These are phyloP conservation scores for Ecliptopera silaceata DNA, from an alignment of 2,888 invertebrate genomes.

Conservation along the genomic window DNA sequence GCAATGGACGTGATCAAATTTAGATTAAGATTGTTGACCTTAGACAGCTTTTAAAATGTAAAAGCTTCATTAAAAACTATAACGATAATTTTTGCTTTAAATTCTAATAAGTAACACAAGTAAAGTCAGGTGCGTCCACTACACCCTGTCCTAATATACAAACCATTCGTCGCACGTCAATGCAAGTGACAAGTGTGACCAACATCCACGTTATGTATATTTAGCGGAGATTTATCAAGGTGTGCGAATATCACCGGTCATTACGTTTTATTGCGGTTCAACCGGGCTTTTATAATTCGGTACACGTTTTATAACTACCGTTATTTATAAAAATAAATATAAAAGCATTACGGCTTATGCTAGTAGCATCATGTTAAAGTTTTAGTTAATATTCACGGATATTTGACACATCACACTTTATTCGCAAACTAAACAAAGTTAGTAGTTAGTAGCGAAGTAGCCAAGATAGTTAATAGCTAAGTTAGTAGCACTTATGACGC, in stretches of 20 bases:
- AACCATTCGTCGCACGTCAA: slow-evolving; percentile 43
- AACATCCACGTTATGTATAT: slow-evolving; percentile 46
- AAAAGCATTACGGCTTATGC: slow-evolving; percentile 13
- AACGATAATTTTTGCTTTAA: too few relatives aligned
- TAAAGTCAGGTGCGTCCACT: background rate
- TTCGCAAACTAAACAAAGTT: too few relatives aligned
- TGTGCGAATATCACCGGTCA: slow-evolving; percentile 19
- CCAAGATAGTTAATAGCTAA: too few relatives aligned
- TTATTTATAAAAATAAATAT: background rate
- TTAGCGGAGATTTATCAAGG: slow-evolving; percentile 26
- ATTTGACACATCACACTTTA: too few relatives aligned
- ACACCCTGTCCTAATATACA: background rate
- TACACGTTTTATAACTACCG: background rate
- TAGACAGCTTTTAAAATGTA: too few relatives aligned
- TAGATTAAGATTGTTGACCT: too few relatives aligned
- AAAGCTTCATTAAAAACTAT: too few relatives aligned
- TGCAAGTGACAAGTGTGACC: slow-evolving; percentile 53
- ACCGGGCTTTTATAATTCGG: background rate
- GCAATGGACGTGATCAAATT: too few relatives aligned
- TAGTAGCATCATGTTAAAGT: too few relatives aligned
- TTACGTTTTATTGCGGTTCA: slow-evolving; percentile 2
- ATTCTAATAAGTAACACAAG: background rate
- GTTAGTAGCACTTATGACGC: too few relatives aligned
- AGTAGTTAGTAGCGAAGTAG: too few relatives aligned
- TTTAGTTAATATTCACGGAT: too few relatives aligned